Percentiles rank a stretch among this genome's conserved stretches.
Conservation (phyloP, 2,888 invertebrate genomes). For the Eudemis profundana region DNA sequence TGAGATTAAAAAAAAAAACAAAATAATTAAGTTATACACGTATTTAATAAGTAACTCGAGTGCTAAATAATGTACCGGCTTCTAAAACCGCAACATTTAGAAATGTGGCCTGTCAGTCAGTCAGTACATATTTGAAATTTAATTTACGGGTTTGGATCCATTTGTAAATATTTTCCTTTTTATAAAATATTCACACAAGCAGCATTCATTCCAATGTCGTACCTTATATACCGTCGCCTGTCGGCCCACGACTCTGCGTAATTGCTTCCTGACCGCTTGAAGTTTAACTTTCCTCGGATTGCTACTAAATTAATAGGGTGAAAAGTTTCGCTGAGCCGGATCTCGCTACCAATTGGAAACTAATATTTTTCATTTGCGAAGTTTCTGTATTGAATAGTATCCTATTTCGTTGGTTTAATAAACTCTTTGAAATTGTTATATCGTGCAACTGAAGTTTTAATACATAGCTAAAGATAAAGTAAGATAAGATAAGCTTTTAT, state of each 20-base stretch:
- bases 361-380: conserved; percentile 29
- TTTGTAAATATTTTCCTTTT: neutral
- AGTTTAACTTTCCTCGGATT: conserved; percentile 33
- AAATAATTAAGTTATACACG: too few species aligned
- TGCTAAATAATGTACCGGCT: too few species aligned
- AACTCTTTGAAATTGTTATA: neutral
- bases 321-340: conserved; percentile 26
- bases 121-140: too few species aligned
- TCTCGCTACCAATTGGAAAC: conserved; percentile 12
- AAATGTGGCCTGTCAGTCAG: too few species aligned
- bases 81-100: too few species aligned
- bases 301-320: conserved; percentile 33
- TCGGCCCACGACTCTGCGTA: conserved; percentile 20
- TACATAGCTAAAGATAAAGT: too few species aligned
- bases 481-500: too few species aligned
- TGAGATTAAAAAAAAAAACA: too few species aligned
- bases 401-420: neutral
- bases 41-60: too few species aligned
- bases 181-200: neutral
- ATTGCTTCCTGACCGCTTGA: conserved; percentile 42
- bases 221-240: conserved; percentile 5
- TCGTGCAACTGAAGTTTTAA: neutral
- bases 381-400: neutral
- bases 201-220: neutral
- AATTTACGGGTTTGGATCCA: neutral